Conservation (phyloP, 2,888 invertebrate genomes). For the Aelia acuminata region DNA sequence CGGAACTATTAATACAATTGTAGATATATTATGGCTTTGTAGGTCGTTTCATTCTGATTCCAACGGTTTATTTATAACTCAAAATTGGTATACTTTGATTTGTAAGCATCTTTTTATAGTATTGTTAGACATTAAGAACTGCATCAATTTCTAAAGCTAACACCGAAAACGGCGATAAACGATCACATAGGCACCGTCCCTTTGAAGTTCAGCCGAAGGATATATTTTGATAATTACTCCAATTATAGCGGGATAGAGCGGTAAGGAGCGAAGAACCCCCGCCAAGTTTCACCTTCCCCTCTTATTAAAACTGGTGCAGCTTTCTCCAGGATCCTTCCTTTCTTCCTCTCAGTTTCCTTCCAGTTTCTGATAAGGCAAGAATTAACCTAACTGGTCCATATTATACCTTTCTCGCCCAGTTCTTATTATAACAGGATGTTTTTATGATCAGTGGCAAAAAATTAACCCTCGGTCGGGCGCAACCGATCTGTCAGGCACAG, state of each 20-base stretch:
- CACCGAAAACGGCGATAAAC: too few species aligned
- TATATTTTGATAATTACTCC: background rate
- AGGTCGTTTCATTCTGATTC: too few species aligned
- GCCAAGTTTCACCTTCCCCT: constrained; percentile 29
- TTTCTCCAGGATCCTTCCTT: constrained; percentile 48
- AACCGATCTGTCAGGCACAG: too few species aligned
- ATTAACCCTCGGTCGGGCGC: too few species aligned
- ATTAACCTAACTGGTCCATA: constrained; percentile 38
- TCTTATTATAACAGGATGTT: constrained; percentile 41
- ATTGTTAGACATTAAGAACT: too few species aligned
- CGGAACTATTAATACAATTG: too few species aligned
- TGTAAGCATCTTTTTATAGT: too few species aligned
- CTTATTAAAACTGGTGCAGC: constrained; percentile 44
- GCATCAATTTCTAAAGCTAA: too few species aligned
- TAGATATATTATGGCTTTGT: too few species aligned
- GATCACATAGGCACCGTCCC: background rate
- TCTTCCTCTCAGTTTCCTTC: constrained; percentile 50
- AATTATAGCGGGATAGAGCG: background rate
- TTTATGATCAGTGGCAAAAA: constrained; percentile 1
- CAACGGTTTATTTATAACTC: too few species aligned
- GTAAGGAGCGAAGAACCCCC: background rate
- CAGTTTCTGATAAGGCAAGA: constrained; percentile 46
- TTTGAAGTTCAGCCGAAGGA: background rate
- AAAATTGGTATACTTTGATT: too few species aligned
- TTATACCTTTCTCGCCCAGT: constrained; percentile 26